Base-by-base conservation (phyloP, 2,888 invertebrate species). In the Lepidochrysops patricia region DNA sequence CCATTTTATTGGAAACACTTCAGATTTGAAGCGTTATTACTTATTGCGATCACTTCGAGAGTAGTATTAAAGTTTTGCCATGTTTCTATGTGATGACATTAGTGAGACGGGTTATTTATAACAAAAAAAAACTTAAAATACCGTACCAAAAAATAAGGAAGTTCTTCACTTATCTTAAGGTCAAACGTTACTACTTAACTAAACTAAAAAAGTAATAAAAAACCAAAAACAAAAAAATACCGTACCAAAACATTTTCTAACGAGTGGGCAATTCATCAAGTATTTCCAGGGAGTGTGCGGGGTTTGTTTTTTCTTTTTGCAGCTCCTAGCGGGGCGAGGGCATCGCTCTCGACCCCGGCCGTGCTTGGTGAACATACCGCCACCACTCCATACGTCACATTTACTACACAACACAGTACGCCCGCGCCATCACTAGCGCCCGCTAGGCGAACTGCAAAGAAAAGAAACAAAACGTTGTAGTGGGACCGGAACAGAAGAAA, bases 191-290 rank as follows among this genome's bases (percentile, higher is more conserved):
- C n/a, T n/a, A n/a, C n/a, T n/a, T n/a, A 13, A 34, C 9, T 35
- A 6, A 37, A 37, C 35, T 2, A 15, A 37, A 37, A 37, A 61
- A 37, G 57, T 29, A 61, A 59, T 37, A 13, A 57, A 65, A 57
- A 66, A 67, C 4, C 13, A 69, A 65, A 70, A 73, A 75, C 70
- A 69, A 74, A 72, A 74, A 73, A 82, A 84, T 87, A 89, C 83
- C 77, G 72, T 90, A 90, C 90, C 90, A 80, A 90, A 90, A 82
- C 90, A 90, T 90, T 90, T 90, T 74, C 89, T 90, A 89, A 90
- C 88, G 79, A 90, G 89, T 87, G 89, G 89, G 86, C 90, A 90
- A 90, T 88, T 89, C 89, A 90, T 90, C 89, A 90, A 90, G 88
- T 89, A 89, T 77, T 90, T 89, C 90, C 89, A 89, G 77, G 90